These are phyloP conservation scores for Drymonia ruficornis DNA, from an alignment of 2,888 invertebrate genomes.

Conservation along the genomic window DNA sequence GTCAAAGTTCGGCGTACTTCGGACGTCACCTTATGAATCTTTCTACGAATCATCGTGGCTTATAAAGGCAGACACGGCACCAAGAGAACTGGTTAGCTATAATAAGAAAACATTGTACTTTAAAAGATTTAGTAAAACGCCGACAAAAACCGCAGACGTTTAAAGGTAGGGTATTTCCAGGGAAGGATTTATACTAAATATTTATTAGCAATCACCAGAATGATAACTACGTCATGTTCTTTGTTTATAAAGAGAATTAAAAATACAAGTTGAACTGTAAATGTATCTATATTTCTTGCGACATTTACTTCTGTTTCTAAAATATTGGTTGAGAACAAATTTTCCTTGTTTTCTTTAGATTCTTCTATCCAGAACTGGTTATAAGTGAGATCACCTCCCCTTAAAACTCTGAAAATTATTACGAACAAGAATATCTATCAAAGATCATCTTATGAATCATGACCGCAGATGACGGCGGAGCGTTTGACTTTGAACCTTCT, in stretches of 20 bases:
- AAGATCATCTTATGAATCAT: conserved; percentile 73
- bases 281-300: no score
- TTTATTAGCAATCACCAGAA: not conserved
- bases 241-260: no score
- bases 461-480: conserved; percentile 51
- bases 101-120: conserved; percentile 6
- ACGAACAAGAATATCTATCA: conserved; percentile 67
- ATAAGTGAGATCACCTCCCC: conserved; percentile 7
- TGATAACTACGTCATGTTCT: not conserved
- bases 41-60: conserved; percentile 7
- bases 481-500: conserved; percentile 63
- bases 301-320: no score
- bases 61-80: not conserved
- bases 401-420: conserved; percentile 48
- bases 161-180: conserved; percentile 11
- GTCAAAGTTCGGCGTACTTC: conserved; percentile 4
- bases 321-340: no score
- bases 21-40: conserved; percentile 7
- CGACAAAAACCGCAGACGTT: conserved; percentile 35
- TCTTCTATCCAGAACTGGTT: no score
- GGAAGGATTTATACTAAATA: not conserved
- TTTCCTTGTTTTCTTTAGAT: no score
- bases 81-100: conserved; percentile 1
- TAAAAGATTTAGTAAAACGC: conserved; percentile 20
- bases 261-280: no score